Evolutionary conservation across 2,888 invertebrate species (phyloP).

Genomic region (Sarcophaga rosellei): DNA sequence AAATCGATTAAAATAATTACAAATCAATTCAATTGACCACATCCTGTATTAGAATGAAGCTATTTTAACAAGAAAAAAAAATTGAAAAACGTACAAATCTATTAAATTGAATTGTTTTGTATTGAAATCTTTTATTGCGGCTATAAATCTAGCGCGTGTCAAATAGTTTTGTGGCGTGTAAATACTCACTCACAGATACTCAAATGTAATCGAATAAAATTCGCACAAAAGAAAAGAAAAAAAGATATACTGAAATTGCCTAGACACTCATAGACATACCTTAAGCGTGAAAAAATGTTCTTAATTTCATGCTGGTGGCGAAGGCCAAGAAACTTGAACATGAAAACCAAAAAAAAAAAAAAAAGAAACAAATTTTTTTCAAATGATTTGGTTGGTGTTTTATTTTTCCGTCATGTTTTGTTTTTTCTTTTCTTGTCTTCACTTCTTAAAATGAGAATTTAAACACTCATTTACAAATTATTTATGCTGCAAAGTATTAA

Average conservation of each 20-base stretch:
- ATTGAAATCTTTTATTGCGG: conserved; percentile 73
- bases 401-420: not conserved
- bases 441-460: conserved; percentile 2
- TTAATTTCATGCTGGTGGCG: conserved; percentile 39
- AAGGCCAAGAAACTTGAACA: conserved; percentile 43
- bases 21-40: conserved; percentile 7
- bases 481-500: conserved; percentile 46
- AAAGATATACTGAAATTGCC: conserved; percentile 39
- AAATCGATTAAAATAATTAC: too few relatives aligned
- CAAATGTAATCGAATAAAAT: conserved; percentile 54
- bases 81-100: conserved; percentile 69
- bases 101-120: conserved; percentile 79
- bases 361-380: conserved; percentile 50
- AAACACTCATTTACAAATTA: conserved; percentile 53
- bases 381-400: conserved; percentile 34
- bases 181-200: conserved; percentile 67
- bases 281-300: conserved; percentile 32
- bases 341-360: conserved; percentile 3
- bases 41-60: conserved; percentile 28
- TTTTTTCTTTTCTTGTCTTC: too few relatives aligned
- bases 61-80: conserved; percentile 3
- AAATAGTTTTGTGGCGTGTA: conserved; percentile 74
- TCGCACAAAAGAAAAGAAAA: conserved; percentile 16
- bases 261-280: conserved; percentile 20
- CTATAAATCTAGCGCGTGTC: conserved; percentile 81